These are phyloP conservation scores for Belgica antarctica DNA, from an alignment of 2,888 invertebrate species.

Conservation along the genomic window DNA sequence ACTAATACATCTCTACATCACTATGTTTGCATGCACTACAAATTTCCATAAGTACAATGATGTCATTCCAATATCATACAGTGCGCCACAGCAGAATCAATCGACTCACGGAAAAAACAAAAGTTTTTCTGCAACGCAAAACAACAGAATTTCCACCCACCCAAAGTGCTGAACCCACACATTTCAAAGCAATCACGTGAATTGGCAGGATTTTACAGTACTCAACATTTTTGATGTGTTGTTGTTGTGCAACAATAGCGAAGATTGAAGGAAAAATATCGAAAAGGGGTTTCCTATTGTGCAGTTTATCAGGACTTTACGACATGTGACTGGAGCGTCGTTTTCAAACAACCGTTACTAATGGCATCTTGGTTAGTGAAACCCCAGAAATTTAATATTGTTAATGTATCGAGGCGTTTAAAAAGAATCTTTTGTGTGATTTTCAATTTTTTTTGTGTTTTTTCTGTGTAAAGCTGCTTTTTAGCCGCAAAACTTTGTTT, in stretches of 20 bases:
- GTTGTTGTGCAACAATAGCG: constrained; percentile 6
- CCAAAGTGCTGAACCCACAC: neutral
- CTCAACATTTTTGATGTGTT: constrained; percentile 12
- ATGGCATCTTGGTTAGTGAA: constrained; percentile 1
- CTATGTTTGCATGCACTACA: too few species aligned
- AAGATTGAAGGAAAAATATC: constrained; percentile 20
- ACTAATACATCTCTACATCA: too few species aligned
- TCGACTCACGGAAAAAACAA: neutral
- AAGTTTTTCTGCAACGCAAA: neutral
- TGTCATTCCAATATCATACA: too few species aligned
- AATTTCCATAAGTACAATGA: too few species aligned
- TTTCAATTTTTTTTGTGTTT: neutral
- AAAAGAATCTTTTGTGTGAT: constrained; percentile 23
- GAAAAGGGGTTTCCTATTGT: constrained; percentile 24
- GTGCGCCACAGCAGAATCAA: neutral
- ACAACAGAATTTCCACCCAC: neutral
- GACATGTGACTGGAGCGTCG: constrained; percentile 2
- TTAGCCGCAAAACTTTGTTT: neutral
- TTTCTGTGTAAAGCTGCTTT: neutral
- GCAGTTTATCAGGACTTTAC: neutral
- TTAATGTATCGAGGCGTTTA: constrained; percentile 41
- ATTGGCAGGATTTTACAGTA: constrained; percentile 43
- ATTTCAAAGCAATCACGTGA: constrained; percentile 44
- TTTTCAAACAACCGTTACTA: constrained; percentile 12
- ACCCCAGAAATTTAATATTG: constrained; percentile 41